A percentile compares a stretch with the other conserved stretches of the same genome.
Conservation (phyloP, 2,797 vertebrate genomes). For the Brotula barbata region DNA sequence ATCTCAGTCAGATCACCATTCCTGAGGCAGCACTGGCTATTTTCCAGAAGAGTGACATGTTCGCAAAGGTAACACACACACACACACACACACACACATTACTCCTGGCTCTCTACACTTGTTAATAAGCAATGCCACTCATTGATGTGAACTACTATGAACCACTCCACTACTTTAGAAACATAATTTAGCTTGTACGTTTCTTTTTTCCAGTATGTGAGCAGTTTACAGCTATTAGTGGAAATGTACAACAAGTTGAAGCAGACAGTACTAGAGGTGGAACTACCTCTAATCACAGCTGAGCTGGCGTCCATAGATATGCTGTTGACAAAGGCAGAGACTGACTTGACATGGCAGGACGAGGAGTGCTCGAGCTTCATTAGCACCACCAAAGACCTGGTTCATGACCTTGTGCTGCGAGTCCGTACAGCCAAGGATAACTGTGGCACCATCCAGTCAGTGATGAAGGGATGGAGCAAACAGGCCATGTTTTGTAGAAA, state of each 20-base stretch:
- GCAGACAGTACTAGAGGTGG: constrained; percentile 79
- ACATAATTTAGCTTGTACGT: not conserved
- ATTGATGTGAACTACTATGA: too few species aligned
- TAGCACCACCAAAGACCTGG: constrained; percentile 62
- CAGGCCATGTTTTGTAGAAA: constrained; percentile 78
- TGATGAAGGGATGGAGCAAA: constrained; percentile 79
- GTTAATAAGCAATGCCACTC: not conserved
- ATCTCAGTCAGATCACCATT: constrained; percentile 73
- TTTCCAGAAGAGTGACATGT: constrained; percentile 78
- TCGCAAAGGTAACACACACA: constrained; percentile 81
- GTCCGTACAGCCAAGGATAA: constrained; percentile 78
- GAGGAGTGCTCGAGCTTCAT: constrained; percentile 78
- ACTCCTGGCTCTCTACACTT: not conserved
- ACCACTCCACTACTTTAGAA: too few species aligned
- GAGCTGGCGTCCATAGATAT: constrained; percentile 75
- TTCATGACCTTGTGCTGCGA: constrained; percentile 70
- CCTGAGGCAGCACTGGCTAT: constrained; percentile 78
- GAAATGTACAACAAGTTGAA: constrained; percentile 83
- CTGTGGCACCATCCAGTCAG: constrained; percentile 70
- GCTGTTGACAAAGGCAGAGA: constrained; percentile 73
- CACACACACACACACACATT: not conserved
- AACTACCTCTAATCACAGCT: constrained; percentile 77
- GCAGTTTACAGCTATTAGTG: constrained; percentile 79
- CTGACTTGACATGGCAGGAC: constrained; percentile 75
- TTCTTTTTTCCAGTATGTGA: constrained; percentile 71